Evolutionary conservation across 2,888 invertebrate species (phyloP).

Genomic region (Aethes cnicana): DNA sequence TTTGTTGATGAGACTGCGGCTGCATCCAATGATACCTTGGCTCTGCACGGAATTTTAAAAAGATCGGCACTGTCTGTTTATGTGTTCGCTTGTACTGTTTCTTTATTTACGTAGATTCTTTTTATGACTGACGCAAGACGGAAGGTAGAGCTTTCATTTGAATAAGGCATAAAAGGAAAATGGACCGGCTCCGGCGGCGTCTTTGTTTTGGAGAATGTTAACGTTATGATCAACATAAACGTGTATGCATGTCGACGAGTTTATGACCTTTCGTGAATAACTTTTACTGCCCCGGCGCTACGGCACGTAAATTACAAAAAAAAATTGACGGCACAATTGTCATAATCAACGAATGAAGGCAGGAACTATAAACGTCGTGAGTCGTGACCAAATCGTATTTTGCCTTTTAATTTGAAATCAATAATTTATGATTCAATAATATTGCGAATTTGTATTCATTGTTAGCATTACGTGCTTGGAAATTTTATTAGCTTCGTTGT

Average conservation of each 20-base stretch:
- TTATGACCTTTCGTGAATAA: slow-evolving; percentile 19
- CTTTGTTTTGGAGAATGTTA: slow-evolving; percentile 31
- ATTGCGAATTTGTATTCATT: slow-evolving; percentile 30
- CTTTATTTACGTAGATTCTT: slow-evolving; percentile 52
- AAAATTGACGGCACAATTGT: neutral
- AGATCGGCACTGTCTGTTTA: slow-evolving; percentile 21
- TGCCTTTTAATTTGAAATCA: slow-evolving; percentile 18
- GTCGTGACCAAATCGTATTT: slow-evolving; percentile 10
- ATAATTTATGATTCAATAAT: slow-evolving; percentile 31
- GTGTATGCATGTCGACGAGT: slow-evolving; percentile 17
- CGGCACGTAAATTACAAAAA: neutral
- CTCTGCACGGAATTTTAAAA: slow-evolving; percentile 24
- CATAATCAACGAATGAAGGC: slow-evolving; percentile 1
- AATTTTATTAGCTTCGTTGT: slow-evolving; percentile 23
- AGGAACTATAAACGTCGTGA: slow-evolving; percentile 2
- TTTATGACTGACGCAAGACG: slow-evolving; percentile 52
- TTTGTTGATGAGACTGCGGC: slow-evolving; percentile 1
- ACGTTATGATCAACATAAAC: slow-evolving; percentile 33
- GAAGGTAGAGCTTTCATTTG: slow-evolving; percentile 53
- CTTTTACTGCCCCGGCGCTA: slow-evolving; percentile 14
- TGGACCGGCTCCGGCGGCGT: slow-evolving; percentile 32
- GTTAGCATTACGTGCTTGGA: slow-evolving; percentile 27
- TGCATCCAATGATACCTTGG: slow-evolving; percentile 2
- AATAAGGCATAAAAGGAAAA: slow-evolving; percentile 57
- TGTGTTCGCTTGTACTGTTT: slow-evolving; percentile 25